Evolutionary conservation across 2,888 invertebrate genomes (phyloP).

Genomic region (Dicycla oo): DNA sequence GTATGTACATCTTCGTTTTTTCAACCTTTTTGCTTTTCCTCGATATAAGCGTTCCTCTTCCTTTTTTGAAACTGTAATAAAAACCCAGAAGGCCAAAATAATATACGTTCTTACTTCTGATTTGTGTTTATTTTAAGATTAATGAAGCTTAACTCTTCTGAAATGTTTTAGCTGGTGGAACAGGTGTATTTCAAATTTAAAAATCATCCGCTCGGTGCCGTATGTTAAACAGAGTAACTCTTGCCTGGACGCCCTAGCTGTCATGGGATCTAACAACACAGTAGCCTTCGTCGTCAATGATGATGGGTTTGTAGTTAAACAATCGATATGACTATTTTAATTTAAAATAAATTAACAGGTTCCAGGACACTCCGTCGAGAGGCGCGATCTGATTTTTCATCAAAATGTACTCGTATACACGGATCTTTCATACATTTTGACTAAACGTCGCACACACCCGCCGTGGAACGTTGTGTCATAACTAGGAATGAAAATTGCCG

Average conservation of each 20-base stretch:
- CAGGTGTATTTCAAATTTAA: slow-evolving; percentile 76
- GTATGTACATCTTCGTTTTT: slow-evolving; percentile 63
- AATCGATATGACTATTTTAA: background rate
- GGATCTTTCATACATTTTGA: no score
- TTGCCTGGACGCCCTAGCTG: slow-evolving; percentile 65
- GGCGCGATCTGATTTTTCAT: no score
- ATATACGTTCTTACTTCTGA: background rate
- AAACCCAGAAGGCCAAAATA: background rate
- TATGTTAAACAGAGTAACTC: slow-evolving; percentile 85
- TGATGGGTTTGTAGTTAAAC: slow-evolving; percentile 75
- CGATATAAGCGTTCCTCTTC: background rate
- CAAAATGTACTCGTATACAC: no score
- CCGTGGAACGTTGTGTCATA: no score
- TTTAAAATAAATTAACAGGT: background rate
- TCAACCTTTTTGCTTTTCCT: background rate
- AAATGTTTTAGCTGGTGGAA: slow-evolving; percentile 93
- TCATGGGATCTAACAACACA: slow-evolving; percentile 69
- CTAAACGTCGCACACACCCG: no score
- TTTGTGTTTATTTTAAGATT: background rate
- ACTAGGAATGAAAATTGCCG: no score
- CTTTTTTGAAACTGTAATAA: background rate
- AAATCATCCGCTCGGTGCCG: slow-evolving; percentile 67
- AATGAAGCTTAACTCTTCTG: background rate
- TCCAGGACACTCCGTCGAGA: no score
- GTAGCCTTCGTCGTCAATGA: slow-evolving; percentile 75